Evolutionary conservation across 2,113 vertebrate genomes (phyloP).

Genomic region (Lophura nycthemera): DNA sequence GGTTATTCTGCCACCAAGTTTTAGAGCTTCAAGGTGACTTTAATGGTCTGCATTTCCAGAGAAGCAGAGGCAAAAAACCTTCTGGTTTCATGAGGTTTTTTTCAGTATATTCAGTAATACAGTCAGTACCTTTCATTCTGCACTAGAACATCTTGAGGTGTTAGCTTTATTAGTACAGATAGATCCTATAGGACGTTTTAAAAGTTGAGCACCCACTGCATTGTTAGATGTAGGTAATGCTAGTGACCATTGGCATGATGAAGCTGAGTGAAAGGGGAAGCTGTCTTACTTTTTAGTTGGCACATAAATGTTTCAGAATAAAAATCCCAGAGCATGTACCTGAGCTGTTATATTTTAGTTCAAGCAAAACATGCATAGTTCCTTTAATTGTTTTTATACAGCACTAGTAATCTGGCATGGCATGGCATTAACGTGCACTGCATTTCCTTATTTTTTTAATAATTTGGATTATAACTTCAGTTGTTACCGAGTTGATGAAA

Average conservation of each 20-base stretch:
- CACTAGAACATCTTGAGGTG: not conserved
- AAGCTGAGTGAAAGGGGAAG: not conserved
- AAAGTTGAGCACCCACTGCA: not conserved
- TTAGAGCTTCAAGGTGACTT: not conserved
- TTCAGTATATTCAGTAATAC: not conserved
- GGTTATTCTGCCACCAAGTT: not conserved
- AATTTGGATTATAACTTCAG: not conserved
- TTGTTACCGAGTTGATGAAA: not conserved
- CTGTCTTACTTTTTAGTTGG: constrained; percentile 1
- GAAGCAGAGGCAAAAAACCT: not conserved
- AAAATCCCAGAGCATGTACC: not conserved
- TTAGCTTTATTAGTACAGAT: not conserved
- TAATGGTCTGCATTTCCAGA: not conserved
- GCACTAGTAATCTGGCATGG: constrained; percentile 48
- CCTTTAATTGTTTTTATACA: not conserved
- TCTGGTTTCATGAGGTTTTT: not conserved
- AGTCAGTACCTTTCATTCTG: not conserved
- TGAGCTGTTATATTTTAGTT: not conserved
- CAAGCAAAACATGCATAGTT: not conserved
- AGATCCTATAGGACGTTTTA: not conserved
- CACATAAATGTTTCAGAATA: not conserved
- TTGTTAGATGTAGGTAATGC: not conserved
- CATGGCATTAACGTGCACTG: constrained; percentile 34
- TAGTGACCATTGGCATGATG: not conserved
- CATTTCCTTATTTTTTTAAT: not conserved